Base-by-base conservation (phyloP, 2,113 vertebrate genomes). In the Apodemus speciosus region DNA sequence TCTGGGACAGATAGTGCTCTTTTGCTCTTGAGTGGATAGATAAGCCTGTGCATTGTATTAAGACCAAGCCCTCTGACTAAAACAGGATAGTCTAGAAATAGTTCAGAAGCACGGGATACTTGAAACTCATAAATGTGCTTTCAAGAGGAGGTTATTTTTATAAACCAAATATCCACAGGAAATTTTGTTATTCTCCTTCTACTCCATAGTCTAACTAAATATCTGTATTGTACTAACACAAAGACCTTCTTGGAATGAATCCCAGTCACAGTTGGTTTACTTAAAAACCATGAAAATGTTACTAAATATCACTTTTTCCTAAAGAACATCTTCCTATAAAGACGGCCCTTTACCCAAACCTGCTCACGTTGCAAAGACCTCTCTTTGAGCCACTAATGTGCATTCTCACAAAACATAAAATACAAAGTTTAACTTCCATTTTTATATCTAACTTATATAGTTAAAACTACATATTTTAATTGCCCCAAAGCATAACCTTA, bases 141-240 rank as follows among this genome's bases (percentile, higher is more conserved):
- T 94, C 95, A 97, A 97, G 97, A 97, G 97, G 91, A 94, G 68
- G 69, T 95, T 98, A 97, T 97, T 98, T 98, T 97, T 97, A 95
- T 76, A 93, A 95, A 58, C 93, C 75, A 93, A 95, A 94, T 90
- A 92, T 87, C 94, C 95, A 97, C 95, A 96, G 96, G 94, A 98
- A 98, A 96, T 94, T 71, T 14, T 85, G 92, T 76, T 95, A 95
- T 92, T 90, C 97, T 95, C 40, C 88, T 95, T 93, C 91, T 96
- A 85, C 53, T 94, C 96, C 72, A 49, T 35, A 68, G 95, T 79
- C 95, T 96, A 94, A 95, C 94, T 96, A 94, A 95, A 95, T 89
- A 90, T 94, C 15, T 87, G 88, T 62, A 88, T 95, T 94, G 96
- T 93, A 95, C 94, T 80, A 94, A 95, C 94, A 96, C 97, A 93